Base-by-base conservation (phyloP, 2,888 invertebrate genomes). In the Eretmocerus hayati region DNA sequence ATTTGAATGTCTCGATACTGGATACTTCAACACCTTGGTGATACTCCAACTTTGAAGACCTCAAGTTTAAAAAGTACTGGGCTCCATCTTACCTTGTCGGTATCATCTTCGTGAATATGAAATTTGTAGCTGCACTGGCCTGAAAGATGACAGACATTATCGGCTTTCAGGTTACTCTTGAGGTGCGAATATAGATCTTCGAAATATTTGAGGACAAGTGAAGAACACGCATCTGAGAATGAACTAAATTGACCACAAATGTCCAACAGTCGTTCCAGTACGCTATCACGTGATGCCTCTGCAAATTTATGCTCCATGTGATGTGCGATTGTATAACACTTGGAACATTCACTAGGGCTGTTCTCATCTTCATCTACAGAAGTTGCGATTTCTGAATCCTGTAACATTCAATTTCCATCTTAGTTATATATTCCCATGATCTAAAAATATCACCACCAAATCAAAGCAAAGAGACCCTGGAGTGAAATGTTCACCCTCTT, bases 191-290 rank as follows among this genome's bases (percentile, higher is more conserved):
- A 80, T 49, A 91, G 83, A 38, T 80, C 77, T 60, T 83, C 80
- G 72, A 87, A 87, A 67, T 91, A 80, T 18, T 79, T 81, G 51
- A 87, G 74, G 23, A 87, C 77, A 13, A 85, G 77, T 64, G 83
- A 83, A 36, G 85, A 79, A 64, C 92, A 92, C 8, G 84, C 84
- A 71, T 90, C 90, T 0, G 88, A 85, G 37, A 85, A 81, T 3
- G 84, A 84, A 42, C 83, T 80, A 63, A 85, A 69, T 48, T 77
- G 73, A 38, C 85, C 82, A 68, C 92, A 90, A 2, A 80, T 61
- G 75, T 75, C 59, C 61, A 71, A 50, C 52, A 69, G 56, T 35
- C 55, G 57, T 19, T 62, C 50, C 4, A 65, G 53, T 26, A 71
- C 57, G 41, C 58, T 47, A 20, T 66, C 63, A 1, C 55, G 57